Base-by-base conservation (phyloP, 2,113 vertebrate genomes). In the Chrysochloris asiatica region DNA sequence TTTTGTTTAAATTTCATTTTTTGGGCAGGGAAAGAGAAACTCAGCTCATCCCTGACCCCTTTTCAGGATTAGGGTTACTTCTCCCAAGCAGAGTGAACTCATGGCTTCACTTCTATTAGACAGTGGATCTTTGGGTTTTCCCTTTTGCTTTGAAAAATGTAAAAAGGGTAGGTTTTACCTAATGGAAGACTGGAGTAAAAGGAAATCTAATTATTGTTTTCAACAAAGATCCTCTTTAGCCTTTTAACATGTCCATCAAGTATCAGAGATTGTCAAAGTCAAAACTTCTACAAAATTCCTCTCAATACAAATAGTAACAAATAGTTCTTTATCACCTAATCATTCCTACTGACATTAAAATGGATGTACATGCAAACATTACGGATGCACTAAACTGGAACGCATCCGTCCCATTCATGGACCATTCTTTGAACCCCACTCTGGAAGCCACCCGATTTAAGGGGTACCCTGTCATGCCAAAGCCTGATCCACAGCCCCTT, bases 11-110 rank as follows among this genome's bases (percentile, higher is more conserved):
- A 65, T 17, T 16, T 47, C 11, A 33, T 89, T 50, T 54, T 95
- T 84, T 76, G 30, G 26, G n/a, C n/a, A n/a, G n/a, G n/a, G n/a
- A n/a, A n/a, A n/a, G 11, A 78, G 93, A 82, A 86, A 28, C 81
- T 82, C 28, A 67, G 33, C 48, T 48, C 4, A 48, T 3, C 7
- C 4, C 14, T 50, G 1, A 33, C 4, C 9, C 8, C 21, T 21
- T 50, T 50, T 33, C 24, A 67, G 61, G 28, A 45, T 77, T 73
- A 89, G 11, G 59, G 7, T 11, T 50, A 86, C 91, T 8, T 30
- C 28, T 14, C 0, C 13, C 19, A n/a, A n/a, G n/a, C n/a, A n/a
- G n/a, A 71, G 2, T 11, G 43, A 75, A 48, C 8, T 61, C 16
- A 78, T 75, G 71, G 72, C 45, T 8, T 41, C 2, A 67, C 36